Evolutionary conservation across 1,140 invertebrate species (phyloP).

Genomic region (Bombus sibiricus): DNA sequence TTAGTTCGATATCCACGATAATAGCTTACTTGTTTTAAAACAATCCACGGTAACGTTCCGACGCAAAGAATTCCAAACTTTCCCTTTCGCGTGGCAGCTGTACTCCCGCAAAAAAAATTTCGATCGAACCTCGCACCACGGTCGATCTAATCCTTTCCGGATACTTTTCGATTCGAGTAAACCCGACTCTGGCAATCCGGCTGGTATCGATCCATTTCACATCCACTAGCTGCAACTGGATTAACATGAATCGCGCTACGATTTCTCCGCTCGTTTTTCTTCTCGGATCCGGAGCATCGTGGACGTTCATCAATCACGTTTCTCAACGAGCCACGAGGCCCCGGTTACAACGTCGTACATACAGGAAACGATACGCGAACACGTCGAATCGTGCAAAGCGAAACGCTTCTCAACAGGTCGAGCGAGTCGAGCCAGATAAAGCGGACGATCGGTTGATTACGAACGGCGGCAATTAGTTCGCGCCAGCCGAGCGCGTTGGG

Average conservation of each 20-base stretch:
- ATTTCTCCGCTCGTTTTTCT: slow-evolving; percentile 6
- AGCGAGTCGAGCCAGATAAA: slow-evolving; percentile 24
- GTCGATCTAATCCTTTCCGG: background rate
- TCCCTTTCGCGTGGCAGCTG: background rate
- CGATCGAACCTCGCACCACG: background rate
- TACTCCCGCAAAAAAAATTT: background rate
- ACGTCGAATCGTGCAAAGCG: slow-evolving; percentile 20
- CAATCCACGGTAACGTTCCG: background rate
- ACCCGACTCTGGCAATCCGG: background rate
- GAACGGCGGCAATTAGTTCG: slow-evolving; percentile 40
- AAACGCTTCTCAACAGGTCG: slow-evolving; percentile 33
- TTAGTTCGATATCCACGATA: background rate
- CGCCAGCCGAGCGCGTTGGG: background rate
- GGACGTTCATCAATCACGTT: slow-evolving; percentile 35
- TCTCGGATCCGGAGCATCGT: background rate
- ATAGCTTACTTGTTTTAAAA: background rate
- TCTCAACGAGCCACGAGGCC: background rate
- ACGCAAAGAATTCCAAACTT: background rate
- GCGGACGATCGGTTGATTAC: slow-evolving; percentile 9
- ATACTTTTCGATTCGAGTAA: background rate
- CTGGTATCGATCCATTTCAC: background rate
- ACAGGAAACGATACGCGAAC: slow-evolving; percentile 16
- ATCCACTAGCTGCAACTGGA: background rate
- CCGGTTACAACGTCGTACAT: background rate
- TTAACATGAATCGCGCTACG: background rate